Evolutionary conservation across 23 tunicate species (phyloP).

Genomic region (Ciona savignyi): DNA sequence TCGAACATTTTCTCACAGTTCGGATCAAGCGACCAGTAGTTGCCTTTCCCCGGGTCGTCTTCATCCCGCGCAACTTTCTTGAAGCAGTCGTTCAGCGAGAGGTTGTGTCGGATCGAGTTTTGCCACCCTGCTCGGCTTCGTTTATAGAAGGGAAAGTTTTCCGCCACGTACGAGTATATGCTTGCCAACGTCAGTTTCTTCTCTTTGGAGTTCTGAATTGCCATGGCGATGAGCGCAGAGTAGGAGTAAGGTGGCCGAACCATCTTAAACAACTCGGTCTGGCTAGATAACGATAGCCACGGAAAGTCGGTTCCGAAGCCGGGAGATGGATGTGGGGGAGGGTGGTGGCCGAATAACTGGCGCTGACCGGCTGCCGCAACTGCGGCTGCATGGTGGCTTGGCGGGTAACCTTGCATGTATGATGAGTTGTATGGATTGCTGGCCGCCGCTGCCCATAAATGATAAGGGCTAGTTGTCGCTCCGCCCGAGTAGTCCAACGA

Average conservation of each 20-base stretch:
- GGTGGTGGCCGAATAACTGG: constrained; percentile 49
- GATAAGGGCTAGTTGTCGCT: constrained; percentile 20
- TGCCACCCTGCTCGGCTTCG: constrained; percentile 98
- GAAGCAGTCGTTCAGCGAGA: constrained; percentile 96
- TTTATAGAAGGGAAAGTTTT: constrained; percentile 96
- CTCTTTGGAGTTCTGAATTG: constrained; percentile 97
- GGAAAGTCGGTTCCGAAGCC: constrained; percentile 75
- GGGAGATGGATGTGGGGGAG: constrained; percentile 30
- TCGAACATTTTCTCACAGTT: constrained; percentile 99
- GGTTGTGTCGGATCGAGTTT: constrained; percentile 92
- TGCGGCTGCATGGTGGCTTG: constrained; percentile 43
- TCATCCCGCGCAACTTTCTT: constrained; percentile 96
- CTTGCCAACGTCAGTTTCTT: constrained; percentile 91
- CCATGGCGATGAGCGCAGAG: constrained; percentile 96
- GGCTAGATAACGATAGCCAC: constrained; percentile 91
- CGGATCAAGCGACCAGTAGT: constrained; percentile 95
- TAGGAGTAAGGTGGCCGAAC: constrained; percentile 97
- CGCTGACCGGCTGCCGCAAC: constrained; percentile 44
- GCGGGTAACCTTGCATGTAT: constrained; percentile 63
- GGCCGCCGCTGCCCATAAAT: constrained; percentile 52
- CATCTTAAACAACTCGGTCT: constrained; percentile 94
- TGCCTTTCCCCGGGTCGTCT: constrained; percentile 98
- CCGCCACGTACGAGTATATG: constrained; percentile 93
- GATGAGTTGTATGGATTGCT: constrained; percentile 66
- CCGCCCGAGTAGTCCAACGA: constrained; percentile 78